Base-by-base conservation (phyloP, 2,797 vertebrate species). In the Pseudochromis fuscus region DNA sequence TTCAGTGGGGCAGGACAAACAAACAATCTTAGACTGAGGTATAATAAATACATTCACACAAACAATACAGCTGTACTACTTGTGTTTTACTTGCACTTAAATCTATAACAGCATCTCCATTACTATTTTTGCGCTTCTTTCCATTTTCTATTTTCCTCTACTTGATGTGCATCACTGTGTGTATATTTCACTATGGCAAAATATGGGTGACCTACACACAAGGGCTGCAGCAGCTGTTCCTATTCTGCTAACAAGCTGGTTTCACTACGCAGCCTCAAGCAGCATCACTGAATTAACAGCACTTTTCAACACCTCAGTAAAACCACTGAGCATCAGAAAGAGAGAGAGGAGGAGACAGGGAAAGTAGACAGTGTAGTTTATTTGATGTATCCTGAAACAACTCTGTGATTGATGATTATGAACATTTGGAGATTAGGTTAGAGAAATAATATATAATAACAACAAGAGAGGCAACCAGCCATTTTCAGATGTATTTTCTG, bases 261-360 rank as follows among this genome's bases (percentile, higher is more conserved):
- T 44, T 55, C 40, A 35, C 21, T 7, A 16, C 4, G 7, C 3
- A 60, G 28, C 28, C 27, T 51, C 16, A 19, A 64, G 52, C 27
- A 30, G 19, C 16, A 24, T 7, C 18, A 24, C 27, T 38, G 46
- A 23, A 56, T 67, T 28, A 27, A 48, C 3, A 10, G 8, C 37
- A 31, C 13, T 58, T 58, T 58, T 65, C 7, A 64, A 30, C 19
- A 25, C 28, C 8, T 71, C 4, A 28, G 33, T 44, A 9, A 35
- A 44, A 21, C 1, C 31, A 45, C 1, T 38, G 2, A 25, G 38
- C 13, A 11, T 38, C 16, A 18, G 15, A 38, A 2, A 18, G 37
- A 7, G 37, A 38, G 15, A 38, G 37, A 38, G n/a, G n/a, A n/a
- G n/a, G n/a, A n/a, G 13, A 18, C 13, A 35, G 33, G 7, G 33